Percentiles rank a stretch among this genome's conserved stretches.
Conservation (phyloP, 1,140 invertebrate species). For the Diorhabda elongata region DNA sequence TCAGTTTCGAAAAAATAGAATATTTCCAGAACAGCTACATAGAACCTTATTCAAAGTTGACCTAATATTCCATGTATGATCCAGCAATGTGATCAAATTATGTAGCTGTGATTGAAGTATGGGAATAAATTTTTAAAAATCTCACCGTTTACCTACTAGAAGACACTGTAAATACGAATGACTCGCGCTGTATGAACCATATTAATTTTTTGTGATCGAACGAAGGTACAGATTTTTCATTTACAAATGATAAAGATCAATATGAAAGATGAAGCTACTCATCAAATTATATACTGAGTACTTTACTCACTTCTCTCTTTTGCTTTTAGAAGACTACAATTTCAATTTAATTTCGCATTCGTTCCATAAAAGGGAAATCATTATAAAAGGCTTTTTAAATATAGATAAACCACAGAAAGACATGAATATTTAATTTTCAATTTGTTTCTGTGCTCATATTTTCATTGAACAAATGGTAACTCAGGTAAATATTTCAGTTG, state of each 20-base stretch:
- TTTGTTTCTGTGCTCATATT: neutral
- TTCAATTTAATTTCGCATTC: neutral
- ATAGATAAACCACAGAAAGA: neutral
- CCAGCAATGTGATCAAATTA: no score
- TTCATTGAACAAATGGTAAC: neutral
- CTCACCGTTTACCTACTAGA: no score
- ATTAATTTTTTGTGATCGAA: no score
- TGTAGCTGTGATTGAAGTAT: no score
- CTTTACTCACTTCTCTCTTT: neutral
- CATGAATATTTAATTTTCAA: constrained; percentile 1
- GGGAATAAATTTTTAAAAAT: no score
- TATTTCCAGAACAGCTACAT: no score
- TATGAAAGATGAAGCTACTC: neutral
- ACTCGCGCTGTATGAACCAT: no score
- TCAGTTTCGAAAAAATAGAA: no score
- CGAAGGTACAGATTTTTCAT: no score
- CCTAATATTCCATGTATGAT: no score
- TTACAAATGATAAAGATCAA: neutral
- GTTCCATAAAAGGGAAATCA: neutral
- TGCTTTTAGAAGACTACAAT: neutral
- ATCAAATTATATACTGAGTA: neutral
- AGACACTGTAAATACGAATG: no score
- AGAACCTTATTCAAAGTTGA: no score
- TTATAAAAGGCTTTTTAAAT: constrained; percentile 3
- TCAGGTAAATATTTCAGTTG: constrained; percentile 1